Conservation (phyloP, 1,140 invertebrate genomes). For the Magallana gigas region DNA sequence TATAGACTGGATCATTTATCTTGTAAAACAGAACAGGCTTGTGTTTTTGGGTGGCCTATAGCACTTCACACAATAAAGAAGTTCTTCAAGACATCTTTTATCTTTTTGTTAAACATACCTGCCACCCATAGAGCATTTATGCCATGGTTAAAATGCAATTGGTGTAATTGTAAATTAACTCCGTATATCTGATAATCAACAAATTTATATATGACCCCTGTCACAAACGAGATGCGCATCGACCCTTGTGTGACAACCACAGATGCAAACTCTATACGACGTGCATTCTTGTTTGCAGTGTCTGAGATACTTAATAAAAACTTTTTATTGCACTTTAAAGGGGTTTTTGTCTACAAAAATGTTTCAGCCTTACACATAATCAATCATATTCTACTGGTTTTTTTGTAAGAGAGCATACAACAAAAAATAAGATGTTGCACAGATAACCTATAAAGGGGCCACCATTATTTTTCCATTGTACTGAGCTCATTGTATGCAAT, state of each 20-base stretch:
- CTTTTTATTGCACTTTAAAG: no score
- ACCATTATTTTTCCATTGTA: background rate
- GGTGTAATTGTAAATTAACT: conserved; percentile 1
- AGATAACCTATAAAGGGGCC: background rate
- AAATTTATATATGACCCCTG: background rate
- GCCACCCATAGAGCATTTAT: conserved; percentile 10
- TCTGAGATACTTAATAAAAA: background rate
- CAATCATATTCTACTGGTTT: background rate
- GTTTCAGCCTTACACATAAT: background rate
- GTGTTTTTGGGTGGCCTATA: conserved; percentile 6
- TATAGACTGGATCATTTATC: background rate
- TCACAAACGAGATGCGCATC: background rate
- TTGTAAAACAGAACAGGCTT: background rate
- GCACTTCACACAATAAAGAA: background rate
- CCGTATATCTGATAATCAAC: background rate
- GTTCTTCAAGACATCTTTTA: background rate
- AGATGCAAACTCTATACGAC: background rate
- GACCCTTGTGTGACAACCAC: background rate
- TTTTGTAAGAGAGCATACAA: no score
- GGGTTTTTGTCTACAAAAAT: no score
- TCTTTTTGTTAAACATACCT: conserved; percentile 12
- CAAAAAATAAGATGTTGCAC: background rate
- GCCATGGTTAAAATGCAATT: conserved; percentile 1
- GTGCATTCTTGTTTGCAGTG: background rate
- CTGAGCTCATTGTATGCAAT: background rate